A percentile compares a stretch with the other conserved stretches of the same genome.
Evolutionary conservation across 2,797 vertebrate genomes (phyloP).

Genomic region (Pangasius djambal): DNA sequence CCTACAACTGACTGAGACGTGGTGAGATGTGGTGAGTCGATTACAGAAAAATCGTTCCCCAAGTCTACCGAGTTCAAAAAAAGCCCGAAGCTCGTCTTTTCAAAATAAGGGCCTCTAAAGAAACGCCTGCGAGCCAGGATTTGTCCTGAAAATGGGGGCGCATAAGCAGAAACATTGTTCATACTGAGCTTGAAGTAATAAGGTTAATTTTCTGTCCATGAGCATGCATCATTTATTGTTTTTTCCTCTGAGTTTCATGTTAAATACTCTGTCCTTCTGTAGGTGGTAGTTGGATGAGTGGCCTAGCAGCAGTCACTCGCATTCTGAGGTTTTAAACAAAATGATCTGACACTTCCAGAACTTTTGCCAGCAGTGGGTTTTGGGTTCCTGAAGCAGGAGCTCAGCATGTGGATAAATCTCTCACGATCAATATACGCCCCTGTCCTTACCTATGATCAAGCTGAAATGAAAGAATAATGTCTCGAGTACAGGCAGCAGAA

Average conservation of each 20-base stretch:
- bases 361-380: background rate
- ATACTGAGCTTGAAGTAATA: background rate
- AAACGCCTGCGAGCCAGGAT: background rate
- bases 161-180: too few relatives aligned
- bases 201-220: background rate
- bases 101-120: slow-evolving; percentile 15
- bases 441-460: background rate
- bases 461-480: background rate
- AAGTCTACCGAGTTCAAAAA: background rate
- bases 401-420: background rate
- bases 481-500: background rate
- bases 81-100: background rate
- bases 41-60: background rate
- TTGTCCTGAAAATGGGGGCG: background rate
- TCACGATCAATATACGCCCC: background rate
- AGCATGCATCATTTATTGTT: background rate
- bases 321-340: background rate
- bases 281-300: background rate
- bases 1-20: slow-evolving; percentile 16
- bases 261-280: background rate
- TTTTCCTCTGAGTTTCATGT: background rate
- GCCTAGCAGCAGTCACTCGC: background rate
- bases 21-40: background rate
- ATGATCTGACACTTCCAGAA: background rate
- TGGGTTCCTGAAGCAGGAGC: background rate